Percentiles rank a stretch among this genome's conserved stretches.
Conservation (phyloP, 2,888 invertebrate genomes). For the Scrobipalpa costella region DNA sequence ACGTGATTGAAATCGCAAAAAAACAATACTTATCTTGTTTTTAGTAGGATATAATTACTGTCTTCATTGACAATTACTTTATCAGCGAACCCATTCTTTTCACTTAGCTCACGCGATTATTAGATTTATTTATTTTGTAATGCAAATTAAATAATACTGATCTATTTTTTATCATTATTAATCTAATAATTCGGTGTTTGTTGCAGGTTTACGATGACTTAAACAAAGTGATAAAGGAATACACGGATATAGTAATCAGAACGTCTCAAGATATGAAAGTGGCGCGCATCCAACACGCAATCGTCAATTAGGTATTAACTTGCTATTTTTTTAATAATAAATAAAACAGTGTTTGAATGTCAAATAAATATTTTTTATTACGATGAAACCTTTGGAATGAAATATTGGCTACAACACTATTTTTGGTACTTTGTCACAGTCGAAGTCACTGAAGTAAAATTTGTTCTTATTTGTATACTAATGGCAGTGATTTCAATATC, state of each 20-base stretch:
- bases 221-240: constrained; percentile 82
- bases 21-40: neutral
- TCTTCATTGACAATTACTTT: neutral
- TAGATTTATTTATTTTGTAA: no score
- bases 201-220: constrained; percentile 83
- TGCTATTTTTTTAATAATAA: constrained; percentile 4
- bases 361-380: constrained; percentile 37
- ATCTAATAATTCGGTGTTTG: constrained; percentile 49
- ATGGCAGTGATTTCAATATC: no score
- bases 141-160: no score
- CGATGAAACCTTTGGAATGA: constrained; percentile 29
- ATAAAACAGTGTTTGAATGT: constrained; percentile 18
- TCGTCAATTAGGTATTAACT: constrained; percentile 39
- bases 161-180: neutral
- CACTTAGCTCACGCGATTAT: no score
- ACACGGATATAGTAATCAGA: constrained; percentile 83
- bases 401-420: constrained; percentile 15
- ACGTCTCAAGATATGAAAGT: constrained; percentile 84
- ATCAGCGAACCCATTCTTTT: neutral
- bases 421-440: constrained; percentile 19
- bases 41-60: neutral
- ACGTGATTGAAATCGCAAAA: neutral
- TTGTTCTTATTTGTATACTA: neutral
- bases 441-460: neutral
- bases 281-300: constrained; percentile 45